phyloP scores from a whole-genome alignment of 1,140 invertebrate species.

The Hyphantria cunea region DNA sequence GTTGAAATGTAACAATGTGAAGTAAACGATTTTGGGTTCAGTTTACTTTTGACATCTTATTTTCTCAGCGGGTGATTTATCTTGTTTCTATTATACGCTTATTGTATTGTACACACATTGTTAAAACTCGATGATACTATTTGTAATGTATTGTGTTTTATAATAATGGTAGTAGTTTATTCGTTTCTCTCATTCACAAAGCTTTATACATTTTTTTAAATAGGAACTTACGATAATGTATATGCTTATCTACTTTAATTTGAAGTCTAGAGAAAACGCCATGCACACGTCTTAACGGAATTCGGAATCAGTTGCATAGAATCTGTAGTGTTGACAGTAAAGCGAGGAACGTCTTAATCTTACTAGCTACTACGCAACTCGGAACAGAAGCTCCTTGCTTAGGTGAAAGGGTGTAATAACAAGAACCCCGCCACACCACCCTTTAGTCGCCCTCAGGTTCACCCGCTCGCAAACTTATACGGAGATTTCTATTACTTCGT shows the following conservation, averaged over 20 bases:
- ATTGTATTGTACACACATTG: background rate
- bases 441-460: conserved; percentile 60
- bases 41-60: conserved; percentile 46
- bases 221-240: too few relatives aligned
- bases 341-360: conserved; percentile 74
- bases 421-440: conserved; percentile 52
- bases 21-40: conserved; percentile 59
- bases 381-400: conserved; percentile 68
- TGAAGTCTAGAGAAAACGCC: conserved; percentile 40
- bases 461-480: conserved; percentile 67
- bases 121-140: too few relatives aligned
- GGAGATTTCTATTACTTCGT: conserved; percentile 68
- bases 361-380: conserved; percentile 62
- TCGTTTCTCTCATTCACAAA: too few relatives aligned
- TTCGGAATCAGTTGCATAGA: conserved; percentile 56
- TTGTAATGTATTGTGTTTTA: too few relatives aligned
- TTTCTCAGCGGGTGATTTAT: conserved; percentile 21
- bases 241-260: conserved; percentile 7
- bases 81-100: conserved; percentile 1
- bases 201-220: too few relatives aligned
- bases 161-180: too few relatives aligned
- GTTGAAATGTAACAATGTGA: conserved; percentile 60
- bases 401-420: conserved; percentile 79
- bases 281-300: conserved; percentile 50
- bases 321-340: conserved; percentile 63